phyloP scores from a whole-genome alignment of 2,797 vertebrate genomes.

The Protonibea diacanthus region DNA sequence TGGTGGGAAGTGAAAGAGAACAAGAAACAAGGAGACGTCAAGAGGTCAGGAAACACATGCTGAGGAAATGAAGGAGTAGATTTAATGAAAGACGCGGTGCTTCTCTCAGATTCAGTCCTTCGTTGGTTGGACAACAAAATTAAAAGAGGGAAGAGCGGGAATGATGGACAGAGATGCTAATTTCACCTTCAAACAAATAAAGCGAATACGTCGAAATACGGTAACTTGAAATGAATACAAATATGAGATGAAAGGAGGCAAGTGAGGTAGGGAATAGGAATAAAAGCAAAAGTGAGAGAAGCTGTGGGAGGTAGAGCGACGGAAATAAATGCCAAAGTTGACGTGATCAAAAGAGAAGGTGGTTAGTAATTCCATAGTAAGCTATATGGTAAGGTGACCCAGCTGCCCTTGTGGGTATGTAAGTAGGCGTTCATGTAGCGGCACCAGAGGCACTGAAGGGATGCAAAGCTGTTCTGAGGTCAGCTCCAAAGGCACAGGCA shows the following conservation, averaged over 20 bases:
- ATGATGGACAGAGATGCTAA: conserved; percentile 42
- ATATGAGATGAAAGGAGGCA: conserved; percentile 28
- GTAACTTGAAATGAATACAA: conserved; percentile 47
- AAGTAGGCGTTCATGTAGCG: conserved; percentile 39
- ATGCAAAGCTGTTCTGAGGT: conserved; percentile 68
- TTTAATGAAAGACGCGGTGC: conserved; percentile 32
- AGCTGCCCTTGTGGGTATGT: conserved; percentile 31
- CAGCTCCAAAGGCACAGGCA: conserved; percentile 62
- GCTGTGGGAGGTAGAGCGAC: background rate
- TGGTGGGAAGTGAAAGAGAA: conserved; percentile 31
- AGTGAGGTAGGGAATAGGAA: conserved; percentile 2
- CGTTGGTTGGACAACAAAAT: background rate
- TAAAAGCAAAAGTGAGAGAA: conserved; percentile 15
- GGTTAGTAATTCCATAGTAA: conserved; percentile 48
- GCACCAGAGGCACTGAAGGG: conserved; percentile 39
- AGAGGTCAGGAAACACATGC: conserved; percentile 29
- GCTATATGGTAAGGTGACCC: conserved; percentile 55
- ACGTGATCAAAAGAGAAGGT: conserved; percentile 46
- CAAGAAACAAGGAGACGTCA: conserved; percentile 31
- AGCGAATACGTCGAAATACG: conserved; percentile 23
- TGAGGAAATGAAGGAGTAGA: conserved; percentile 41
- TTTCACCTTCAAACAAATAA: conserved; percentile 53
- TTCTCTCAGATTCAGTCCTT: conserved; percentile 28
- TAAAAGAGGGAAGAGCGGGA: background rate
- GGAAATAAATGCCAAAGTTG: conserved; percentile 35